Evolutionary conservation across 2,888 invertebrate species (phyloP).

Genomic region (Epirrhoe alternata): DNA sequence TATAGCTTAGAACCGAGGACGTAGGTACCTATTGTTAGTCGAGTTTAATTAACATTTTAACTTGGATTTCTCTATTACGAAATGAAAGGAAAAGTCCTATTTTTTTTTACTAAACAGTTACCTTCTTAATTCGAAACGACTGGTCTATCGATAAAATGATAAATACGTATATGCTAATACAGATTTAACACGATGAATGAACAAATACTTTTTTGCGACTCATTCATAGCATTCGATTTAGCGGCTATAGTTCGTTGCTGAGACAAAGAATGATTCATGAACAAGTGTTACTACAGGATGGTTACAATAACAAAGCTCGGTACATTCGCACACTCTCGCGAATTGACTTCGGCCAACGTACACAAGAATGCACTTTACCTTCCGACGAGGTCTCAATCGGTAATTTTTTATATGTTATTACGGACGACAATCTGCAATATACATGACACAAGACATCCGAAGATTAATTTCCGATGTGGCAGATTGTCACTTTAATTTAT

Average conservation of each 20-base stretch:
- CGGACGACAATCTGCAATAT: slow-evolving; percentile 66
- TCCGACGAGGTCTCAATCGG: slow-evolving; percentile 72
- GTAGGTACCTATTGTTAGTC: not conserved
- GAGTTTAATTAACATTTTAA: not conserved
- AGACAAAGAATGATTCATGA: slow-evolving; percentile 60
- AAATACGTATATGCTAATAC: not conserved
- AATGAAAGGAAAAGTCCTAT: not conserved
- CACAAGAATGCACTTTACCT: slow-evolving; percentile 83
- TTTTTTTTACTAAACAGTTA: not conserved
- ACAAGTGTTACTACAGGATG: slow-evolving; percentile 51
- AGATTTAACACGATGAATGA: slow-evolving; percentile 1
- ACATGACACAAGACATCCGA: slow-evolving; percentile 73
- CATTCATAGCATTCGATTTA: slow-evolving; percentile 45
- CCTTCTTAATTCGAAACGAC: not conserved
- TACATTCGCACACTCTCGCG: slow-evolving; percentile 77
- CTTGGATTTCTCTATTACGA: not conserved
- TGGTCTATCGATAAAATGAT: not conserved
- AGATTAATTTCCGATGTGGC: slow-evolving; percentile 83
- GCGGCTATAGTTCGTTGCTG: slow-evolving; percentile 49
- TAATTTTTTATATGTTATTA: slow-evolving; percentile 77
- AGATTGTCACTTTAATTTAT: slow-evolving; percentile 82
- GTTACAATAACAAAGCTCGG: slow-evolving; percentile 59
- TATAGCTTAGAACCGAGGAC: not conserved
- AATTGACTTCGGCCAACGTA: slow-evolving; percentile 74
- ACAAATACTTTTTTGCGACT: slow-evolving; percentile 32